These are phyloP conservation scores for Leptonema lineaticorne DNA, from an alignment of 1,140 invertebrate genomes.

Conservation along the genomic window DNA sequence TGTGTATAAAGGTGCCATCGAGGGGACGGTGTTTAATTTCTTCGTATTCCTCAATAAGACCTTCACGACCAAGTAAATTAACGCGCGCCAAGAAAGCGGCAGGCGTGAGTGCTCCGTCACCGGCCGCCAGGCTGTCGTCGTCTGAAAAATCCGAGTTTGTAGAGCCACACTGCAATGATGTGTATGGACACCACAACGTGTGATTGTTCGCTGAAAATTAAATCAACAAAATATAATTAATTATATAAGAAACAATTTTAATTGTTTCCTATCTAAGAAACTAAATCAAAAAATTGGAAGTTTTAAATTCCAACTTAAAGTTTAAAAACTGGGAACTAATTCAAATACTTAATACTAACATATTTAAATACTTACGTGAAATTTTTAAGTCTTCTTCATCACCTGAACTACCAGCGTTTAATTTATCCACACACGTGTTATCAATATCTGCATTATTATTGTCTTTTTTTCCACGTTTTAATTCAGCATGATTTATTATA, in stretches of 20 bases:
- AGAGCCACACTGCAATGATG: slow-evolving; percentile 54
- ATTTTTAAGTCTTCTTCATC: slow-evolving; percentile 55
- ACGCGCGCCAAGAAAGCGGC: slow-evolving; percentile 70
- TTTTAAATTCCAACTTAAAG: too few species aligned
- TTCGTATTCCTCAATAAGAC: slow-evolving; percentile 79
- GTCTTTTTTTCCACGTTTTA: slow-evolving; percentile 28
- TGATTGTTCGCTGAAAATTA: slow-evolving; percentile 30
- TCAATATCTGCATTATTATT: slow-evolving; percentile 38
- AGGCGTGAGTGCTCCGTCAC: slow-evolving; percentile 72
- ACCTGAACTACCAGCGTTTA: slow-evolving; percentile 50
- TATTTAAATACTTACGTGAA: slow-evolving; percentile 49
- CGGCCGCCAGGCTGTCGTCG: slow-evolving; percentile 80
- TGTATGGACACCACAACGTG: slow-evolving; percentile 36
- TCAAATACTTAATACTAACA: neutral
- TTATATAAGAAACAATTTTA: neutral
- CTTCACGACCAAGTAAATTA: slow-evolving; percentile 65
- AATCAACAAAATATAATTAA: neutral
- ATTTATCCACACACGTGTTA: slow-evolving; percentile 31
- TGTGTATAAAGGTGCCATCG: slow-evolving; percentile 79
- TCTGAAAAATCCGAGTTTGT: slow-evolving; percentile 84
- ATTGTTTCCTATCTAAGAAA: too few species aligned
- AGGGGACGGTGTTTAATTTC: slow-evolving; percentile 82
- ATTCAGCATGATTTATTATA: slow-evolving; percentile 36
- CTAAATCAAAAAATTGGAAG: too few species aligned
- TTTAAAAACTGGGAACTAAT: too few species aligned